Conservation (phyloP, 2,113 vertebrate genomes). For the Callipepla squamata region DNA sequence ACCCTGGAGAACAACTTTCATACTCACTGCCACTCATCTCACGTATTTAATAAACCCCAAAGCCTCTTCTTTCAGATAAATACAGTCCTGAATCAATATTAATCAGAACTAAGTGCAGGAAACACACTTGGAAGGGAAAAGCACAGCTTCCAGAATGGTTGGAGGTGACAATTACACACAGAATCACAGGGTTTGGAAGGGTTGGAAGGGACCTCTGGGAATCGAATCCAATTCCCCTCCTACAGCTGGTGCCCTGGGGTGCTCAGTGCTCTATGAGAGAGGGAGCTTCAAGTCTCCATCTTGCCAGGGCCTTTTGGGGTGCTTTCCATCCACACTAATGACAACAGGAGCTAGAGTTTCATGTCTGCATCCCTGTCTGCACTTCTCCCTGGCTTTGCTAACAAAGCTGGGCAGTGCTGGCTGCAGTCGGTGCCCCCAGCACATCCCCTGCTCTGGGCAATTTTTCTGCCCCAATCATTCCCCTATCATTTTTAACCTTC, state of each 20-base stretch:
- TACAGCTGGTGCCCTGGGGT: no score
- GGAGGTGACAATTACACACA: neutral
- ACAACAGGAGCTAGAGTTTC: neutral
- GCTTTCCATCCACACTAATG: rapidly evolving
- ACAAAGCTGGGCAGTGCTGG: rapidly evolving
- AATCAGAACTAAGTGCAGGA: neutral
- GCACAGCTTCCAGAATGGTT: neutral
- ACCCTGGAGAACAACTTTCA: neutral
- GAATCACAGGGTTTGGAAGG: no score
- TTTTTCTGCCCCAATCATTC: neutral
- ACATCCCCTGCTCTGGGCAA: rapidly evolving
- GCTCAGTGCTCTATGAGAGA: neutral
- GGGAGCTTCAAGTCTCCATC: neutral
- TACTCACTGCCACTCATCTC: neutral
- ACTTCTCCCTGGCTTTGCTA: neutral
- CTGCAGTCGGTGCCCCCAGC: rapidly evolving
- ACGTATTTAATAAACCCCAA: neutral
- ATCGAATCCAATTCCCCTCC: no score
- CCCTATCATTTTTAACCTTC: neutral
- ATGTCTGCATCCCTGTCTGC: rapidly evolving
- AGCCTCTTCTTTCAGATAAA: neutral
- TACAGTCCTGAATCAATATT: neutral
- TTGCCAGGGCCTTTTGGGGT: neutral
- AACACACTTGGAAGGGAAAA: neutral
- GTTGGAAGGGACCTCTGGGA: no score